Base-by-base conservation (phyloP, 2,888 invertebrate genomes). In the Caenorhabditis macrosperma region DNA sequence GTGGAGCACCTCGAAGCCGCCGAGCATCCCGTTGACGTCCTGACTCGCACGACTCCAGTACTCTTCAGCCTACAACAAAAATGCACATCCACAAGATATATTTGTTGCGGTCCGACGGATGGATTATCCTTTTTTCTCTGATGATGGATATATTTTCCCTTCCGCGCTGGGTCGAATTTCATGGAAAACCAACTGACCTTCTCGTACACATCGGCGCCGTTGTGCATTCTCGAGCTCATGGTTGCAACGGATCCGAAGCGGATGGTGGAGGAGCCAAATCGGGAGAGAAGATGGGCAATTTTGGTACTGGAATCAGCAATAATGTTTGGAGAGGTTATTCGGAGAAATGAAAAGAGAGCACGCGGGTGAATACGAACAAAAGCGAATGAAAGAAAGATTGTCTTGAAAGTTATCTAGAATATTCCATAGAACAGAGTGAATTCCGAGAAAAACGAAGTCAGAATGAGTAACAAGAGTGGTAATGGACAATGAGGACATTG, bases 1-100 rank as follows among this genome's bases (percentile, higher is more conserved):
- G 30, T 96, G 95, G 71, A 99, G 94, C 87, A 94, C 93, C 0
- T 95, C 95, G 91, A 95, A 95, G 2, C 98, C 98, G 7, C 97
- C 97, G 0, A 98, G 93, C 81, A 81, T 81, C 55, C 81, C 97
- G 91, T 97, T 94, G 9, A 96, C 92, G 0, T 85, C 85, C 48
- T 82, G 78, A 57, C 84, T 78, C 10, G 81, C 85, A 26, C 79
- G 79, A 52, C 84, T 79, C 90, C 90, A 89, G 82, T 90, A 88
- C 33, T 86, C 86, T 48, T 87, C 87, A 0, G 89, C 89, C 82
- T 88, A 78, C 15, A 50, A 24, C 10, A n/a, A 30, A 24, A n/a
- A n/a, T n/a, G n/a, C n/a, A n/a, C n/a, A n/a, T n/a, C n/a, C n/a
- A 41, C n/a, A 17, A 12, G 26, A 15, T 44, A 15, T 17, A 2